Evolutionary conservation across 2,797 vertebrate species (phyloP).

Genomic region (Amniataba percoides): DNA sequence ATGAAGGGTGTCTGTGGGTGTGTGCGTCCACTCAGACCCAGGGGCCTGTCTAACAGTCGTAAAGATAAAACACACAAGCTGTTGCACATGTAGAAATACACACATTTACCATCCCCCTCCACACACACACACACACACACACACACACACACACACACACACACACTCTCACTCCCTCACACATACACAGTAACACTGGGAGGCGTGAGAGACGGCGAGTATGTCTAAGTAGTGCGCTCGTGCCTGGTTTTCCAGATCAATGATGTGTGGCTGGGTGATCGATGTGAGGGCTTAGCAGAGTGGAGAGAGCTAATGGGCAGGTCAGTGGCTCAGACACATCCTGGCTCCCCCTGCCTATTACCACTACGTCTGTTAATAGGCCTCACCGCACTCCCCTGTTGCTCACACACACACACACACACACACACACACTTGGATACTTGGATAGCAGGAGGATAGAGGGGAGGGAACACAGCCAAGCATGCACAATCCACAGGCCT

Average conservation of each 20-base stretch:
- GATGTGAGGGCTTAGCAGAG: slow-evolving; percentile 86
- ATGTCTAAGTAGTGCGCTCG: slow-evolving; percentile 85
- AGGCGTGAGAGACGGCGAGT: slow-evolving; percentile 63
- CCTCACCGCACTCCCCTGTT: slow-evolving; percentile 76
- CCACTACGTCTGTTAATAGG: slow-evolving; percentile 85
- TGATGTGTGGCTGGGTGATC: slow-evolving; percentile 88
- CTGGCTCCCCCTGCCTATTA: slow-evolving; percentile 84
- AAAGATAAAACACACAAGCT: slow-evolving; percentile 50
- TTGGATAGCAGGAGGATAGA: slow-evolving; percentile 39
- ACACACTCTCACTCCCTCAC: slow-evolving; percentile 8
- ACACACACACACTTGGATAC: slow-evolving; percentile 34
- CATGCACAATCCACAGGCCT: slow-evolving; percentile 48
- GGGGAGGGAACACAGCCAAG: slow-evolving; percentile 60
- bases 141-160: slow-evolving; percentile 13
- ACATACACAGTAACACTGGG: slow-evolving; percentile 42
- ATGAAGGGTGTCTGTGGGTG: slow-evolving; percentile 56
- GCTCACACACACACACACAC: slow-evolving; percentile 47
- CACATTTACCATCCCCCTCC: slow-evolving; percentile 12
- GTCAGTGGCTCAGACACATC: slow-evolving; percentile 80
- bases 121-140: slow-evolving; percentile 18
- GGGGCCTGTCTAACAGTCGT: slow-evolving; percentile 43
- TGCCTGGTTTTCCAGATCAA: slow-evolving; percentile 91
- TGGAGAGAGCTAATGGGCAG: slow-evolving; percentile 82
- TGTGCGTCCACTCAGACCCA: slow-evolving; percentile 47
- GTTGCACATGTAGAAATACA: slow-evolving; percentile 32